phyloP scores from a whole-genome alignment of 1,140 invertebrate genomes.

The Drosophila tsacasi region DNA sequence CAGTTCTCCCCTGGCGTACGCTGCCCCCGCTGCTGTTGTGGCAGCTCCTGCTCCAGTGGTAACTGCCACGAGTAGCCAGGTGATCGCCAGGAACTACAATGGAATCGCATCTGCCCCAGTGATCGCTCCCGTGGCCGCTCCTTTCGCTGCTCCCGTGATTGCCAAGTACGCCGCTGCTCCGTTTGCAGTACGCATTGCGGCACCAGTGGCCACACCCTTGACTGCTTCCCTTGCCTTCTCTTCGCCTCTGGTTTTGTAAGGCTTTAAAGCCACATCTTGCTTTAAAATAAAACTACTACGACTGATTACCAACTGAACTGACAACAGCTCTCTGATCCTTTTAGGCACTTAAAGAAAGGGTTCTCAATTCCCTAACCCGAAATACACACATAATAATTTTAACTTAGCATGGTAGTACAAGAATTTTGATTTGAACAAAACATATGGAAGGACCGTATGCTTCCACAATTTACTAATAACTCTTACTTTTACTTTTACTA shows the following conservation, averaged over 20 bases:
- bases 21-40: conserved; percentile 63
- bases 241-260: conserved; percentile 27
- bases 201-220: background rate
- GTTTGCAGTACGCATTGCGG: conserved; percentile 25
- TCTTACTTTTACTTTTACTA: background rate
- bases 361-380: background rate
- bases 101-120: conserved; percentile 75
- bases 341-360: background rate
- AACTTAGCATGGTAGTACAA: background rate
- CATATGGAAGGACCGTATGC: background rate
- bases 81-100: conserved; percentile 85
- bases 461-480: background rate
- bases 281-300: conserved; percentile 40
- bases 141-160: conserved; percentile 39
- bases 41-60: conserved; percentile 76
- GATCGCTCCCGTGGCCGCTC: conserved; percentile 61
- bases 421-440: background rate
- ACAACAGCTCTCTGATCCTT: background rate
- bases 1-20: conserved; percentile 61
- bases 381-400: background rate
- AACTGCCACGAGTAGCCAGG: conserved; percentile 85
- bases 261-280: conserved; percentile 6
- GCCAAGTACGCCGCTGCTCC: conserved; percentile 44
- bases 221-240: conserved; percentile 3
- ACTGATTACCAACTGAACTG: conserved; percentile 44